Evolutionary conservation across 2,888 invertebrate genomes (phyloP).

Genomic region (Timema podura): DNA sequence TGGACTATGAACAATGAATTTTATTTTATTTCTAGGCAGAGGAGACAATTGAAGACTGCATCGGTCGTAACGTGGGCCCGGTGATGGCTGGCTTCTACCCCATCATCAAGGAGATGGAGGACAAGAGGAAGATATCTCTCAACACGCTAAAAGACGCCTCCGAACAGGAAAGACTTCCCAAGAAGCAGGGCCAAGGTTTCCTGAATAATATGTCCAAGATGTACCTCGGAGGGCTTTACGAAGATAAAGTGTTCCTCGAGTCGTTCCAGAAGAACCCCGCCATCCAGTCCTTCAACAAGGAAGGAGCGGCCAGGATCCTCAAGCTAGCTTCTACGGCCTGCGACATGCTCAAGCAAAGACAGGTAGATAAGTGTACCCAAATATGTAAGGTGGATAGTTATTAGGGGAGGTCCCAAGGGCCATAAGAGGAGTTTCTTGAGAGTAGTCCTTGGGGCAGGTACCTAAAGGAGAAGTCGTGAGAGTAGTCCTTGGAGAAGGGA

Average conservation of each 20-base stretch:
- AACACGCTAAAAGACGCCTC: not conserved
- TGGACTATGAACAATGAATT: too few relatives aligned
- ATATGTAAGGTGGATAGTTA: too few relatives aligned
- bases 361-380: too few relatives aligned
- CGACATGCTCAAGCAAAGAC: slow-evolving; percentile 18
- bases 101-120: slow-evolving; percentile 40
- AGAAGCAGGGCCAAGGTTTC: slow-evolving; percentile 24
- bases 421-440: too few relatives aligned
- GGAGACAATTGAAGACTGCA: slow-evolving; percentile 44
- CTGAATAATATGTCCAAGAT: slow-evolving; percentile 36
- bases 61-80: slow-evolving; percentile 43
- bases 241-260: slow-evolving; percentile 47
- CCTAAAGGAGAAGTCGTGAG: too few relatives aligned
- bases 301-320: too few relatives aligned
- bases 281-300: too few relatives aligned
- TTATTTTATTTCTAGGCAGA: slow-evolving; percentile 32
- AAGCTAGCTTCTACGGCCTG: too few relatives aligned
- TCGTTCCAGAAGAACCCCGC: slow-evolving; percentile 37
- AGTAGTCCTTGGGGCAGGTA: too few relatives aligned
- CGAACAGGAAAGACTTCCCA: slow-evolving; percentile 1
- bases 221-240: slow-evolving; percentile 45
- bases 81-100: slow-evolving; percentile 44
- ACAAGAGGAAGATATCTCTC: not conserved
- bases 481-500: too few relatives aligned
- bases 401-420: too few relatives aligned